These are phyloP conservation scores for Brachylomia viminalis DNA, from an alignment of 2,888 invertebrate species.

Conservation along the genomic window DNA sequence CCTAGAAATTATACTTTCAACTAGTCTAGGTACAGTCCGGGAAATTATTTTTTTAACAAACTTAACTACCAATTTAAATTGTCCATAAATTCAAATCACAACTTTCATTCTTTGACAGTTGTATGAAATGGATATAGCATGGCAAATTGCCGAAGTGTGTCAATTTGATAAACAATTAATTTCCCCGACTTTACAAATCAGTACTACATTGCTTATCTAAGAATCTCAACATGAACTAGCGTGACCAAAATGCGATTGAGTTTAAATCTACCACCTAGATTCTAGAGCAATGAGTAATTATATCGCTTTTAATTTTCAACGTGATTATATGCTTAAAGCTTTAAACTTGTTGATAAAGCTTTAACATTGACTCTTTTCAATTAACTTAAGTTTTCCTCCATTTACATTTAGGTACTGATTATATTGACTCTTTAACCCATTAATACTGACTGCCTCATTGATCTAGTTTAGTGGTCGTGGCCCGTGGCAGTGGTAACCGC, in stretches of 20 bases:
- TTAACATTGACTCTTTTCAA: neutral
- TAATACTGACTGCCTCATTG: neutral
- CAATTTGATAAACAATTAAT: neutral
- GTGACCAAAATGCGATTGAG: neutral
- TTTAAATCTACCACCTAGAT: neutral
- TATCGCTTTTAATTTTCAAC: neutral
- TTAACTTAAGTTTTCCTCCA: neutral
- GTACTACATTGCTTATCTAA: neutral
- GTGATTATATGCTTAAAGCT: neutral
- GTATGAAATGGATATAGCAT: neutral
- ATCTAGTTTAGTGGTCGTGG: too few species aligned
- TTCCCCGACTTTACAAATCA: neutral
- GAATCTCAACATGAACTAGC: conserved; percentile 9
- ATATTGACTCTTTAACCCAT: neutral
- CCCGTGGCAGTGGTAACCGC: too few species aligned
- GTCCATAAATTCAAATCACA: neutral
- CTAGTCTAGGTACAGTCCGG: neutral
- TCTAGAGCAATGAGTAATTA: neutral
- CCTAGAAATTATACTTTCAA: too few species aligned
- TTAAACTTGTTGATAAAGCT: neutral
- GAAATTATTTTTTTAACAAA: neutral
- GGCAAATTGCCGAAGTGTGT: neutral
- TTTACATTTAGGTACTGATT: neutral
- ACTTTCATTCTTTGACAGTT: neutral
- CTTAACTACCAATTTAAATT: neutral